Conservation (phyloP, 1,140 invertebrate genomes). For the Bombus sibiricus region DNA sequence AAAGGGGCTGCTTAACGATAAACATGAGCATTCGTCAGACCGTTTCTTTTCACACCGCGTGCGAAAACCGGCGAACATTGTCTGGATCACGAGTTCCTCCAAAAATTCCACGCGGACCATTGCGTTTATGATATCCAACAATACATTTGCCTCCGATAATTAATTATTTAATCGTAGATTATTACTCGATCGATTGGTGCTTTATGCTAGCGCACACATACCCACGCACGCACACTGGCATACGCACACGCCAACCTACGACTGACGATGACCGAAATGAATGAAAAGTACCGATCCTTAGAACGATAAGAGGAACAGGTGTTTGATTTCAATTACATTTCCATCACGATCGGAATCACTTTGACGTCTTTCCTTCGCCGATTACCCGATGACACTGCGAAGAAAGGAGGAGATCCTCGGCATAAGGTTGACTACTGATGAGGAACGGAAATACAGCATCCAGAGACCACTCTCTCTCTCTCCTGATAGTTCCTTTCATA, state of each 20-base stretch:
- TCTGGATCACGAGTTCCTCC: background rate
- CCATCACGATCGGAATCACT: constrained; percentile 18
- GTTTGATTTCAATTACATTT: background rate
- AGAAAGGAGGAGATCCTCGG: constrained; percentile 65
- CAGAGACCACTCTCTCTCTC: constrained; percentile 63
- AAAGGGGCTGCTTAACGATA: background rate
- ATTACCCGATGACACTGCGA: constrained; percentile 11
- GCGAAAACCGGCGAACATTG: background rate
- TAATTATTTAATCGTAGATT: too few relatives aligned
- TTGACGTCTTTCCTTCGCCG: background rate
- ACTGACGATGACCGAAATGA: background rate
- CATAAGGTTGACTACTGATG: constrained; percentile 75
- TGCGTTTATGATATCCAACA: background rate
- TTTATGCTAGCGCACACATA: background rate
- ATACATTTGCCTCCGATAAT: background rate
- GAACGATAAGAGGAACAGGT: background rate
- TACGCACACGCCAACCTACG: background rate
- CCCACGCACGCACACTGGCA: background rate
- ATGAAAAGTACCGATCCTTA: background rate
- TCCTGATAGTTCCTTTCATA: background rate
- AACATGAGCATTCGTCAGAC: background rate
- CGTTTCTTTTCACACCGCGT: background rate
- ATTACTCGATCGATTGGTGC: background rate
- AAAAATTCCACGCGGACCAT: background rate
- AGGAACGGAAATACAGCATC: constrained; percentile 74